phyloP scores from a whole-genome alignment of 1,140 invertebrate genomes.

The Liolophura sinensis region DNA sequence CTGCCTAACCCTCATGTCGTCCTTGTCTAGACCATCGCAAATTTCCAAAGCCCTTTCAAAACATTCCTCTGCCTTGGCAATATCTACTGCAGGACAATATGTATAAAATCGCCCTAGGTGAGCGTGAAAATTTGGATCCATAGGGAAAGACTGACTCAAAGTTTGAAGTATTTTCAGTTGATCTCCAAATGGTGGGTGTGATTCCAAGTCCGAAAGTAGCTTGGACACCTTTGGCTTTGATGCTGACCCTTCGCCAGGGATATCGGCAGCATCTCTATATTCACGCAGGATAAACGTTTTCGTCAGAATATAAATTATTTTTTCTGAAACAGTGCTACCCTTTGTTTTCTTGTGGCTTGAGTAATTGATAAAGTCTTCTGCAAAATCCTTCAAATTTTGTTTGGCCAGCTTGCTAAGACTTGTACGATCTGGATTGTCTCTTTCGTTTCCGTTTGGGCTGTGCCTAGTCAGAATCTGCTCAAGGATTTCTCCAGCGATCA shows the following conservation, averaged over 20 bases:
- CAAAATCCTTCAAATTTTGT: conserved; percentile 17
- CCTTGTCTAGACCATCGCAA: conserved; percentile 13
- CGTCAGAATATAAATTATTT: conserved; percentile 21
- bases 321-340: conserved; percentile 10
- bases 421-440: background rate
- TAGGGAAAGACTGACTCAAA: conserved; percentile 24
- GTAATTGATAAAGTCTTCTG: conserved; percentile 26
- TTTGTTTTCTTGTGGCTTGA: conserved; percentile 15
- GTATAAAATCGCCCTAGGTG: conserved; percentile 27
- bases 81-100: conserved; percentile 24
- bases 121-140: conserved; percentile 25
- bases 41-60: conserved; percentile 19
- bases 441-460: conserved; percentile 5
- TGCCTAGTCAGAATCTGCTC: conserved; percentile 24
- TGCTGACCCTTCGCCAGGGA: conserved; percentile 13
- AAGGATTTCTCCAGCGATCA: conserved; percentile 36
- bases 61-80: conserved; percentile 21
- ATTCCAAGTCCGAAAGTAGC: conserved; percentile 24
- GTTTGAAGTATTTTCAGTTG: conserved; percentile 20
- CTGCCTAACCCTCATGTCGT: conserved; percentile 11
- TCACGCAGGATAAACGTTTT: conserved; percentile 29
- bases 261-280: conserved; percentile 22
- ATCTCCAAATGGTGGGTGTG: conserved; percentile 21
- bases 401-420: conserved; percentile 12
- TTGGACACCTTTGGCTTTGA: conserved; percentile 20